Conservation (phyloP, 2,113 vertebrate genomes). For the Columba janthina region DNA sequence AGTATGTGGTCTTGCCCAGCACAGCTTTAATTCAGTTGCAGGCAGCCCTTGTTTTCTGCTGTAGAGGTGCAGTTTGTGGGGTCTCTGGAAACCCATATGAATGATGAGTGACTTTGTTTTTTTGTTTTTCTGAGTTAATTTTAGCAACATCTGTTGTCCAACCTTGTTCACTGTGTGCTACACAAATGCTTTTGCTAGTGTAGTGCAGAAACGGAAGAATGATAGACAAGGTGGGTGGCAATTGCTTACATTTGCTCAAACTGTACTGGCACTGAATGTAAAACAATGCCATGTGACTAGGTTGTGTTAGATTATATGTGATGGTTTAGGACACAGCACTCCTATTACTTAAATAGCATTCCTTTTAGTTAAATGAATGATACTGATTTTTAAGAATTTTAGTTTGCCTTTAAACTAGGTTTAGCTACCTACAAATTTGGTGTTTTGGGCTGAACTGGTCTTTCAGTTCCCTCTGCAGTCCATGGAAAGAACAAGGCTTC, state of each 20-base stretch:
- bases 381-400: neutral
- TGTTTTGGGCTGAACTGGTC: neutral
- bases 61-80: neutral
- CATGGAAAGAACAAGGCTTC: neutral
- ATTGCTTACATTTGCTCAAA: neutral
- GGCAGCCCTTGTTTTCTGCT: neutral
- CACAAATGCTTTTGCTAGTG: slow-evolving; percentile 2
- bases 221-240: slow-evolving; percentile 48
- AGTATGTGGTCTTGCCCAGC: slow-evolving; percentile 31
- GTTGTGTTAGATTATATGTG: neutral
- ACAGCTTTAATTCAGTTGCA: neutral
- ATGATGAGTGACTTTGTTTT: neutral
- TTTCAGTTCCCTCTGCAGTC: neutral
- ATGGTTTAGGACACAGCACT: neutral
- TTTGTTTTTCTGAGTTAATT: slow-evolving; percentile 31
- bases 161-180: neutral
- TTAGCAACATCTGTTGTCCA: slow-evolving; percentile 32
- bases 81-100: neutral
- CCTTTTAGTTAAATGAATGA: neutral
- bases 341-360: neutral
- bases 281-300: neutral
- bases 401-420: neutral
- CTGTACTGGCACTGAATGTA: neutral
- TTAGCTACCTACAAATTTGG: neutral
- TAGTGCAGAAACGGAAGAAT: slow-evolving; percentile 1